phyloP scores from a whole-genome alignment of 1,140 invertebrate species.

The Nixonia krombeini region DNA sequence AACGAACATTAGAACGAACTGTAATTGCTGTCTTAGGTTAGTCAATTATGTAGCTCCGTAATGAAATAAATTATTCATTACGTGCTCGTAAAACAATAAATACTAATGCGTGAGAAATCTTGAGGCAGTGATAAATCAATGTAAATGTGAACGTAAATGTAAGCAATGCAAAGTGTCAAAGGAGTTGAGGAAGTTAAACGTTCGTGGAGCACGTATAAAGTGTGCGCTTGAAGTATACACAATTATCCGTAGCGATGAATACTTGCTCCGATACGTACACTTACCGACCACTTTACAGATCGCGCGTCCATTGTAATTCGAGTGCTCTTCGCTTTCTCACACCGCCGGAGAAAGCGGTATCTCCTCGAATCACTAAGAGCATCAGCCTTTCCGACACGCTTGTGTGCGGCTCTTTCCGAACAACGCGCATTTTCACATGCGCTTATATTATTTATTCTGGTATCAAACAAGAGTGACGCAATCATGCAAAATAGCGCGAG shows the following conservation, averaged over 20 bases:
- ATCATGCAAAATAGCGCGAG: constrained; percentile 20
- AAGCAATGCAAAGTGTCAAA: too few relatives aligned
- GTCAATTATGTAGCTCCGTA: too few relatives aligned
- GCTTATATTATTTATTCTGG: constrained; percentile 25
- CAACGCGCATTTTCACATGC: constrained; percentile 14
- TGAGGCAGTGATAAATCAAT: too few relatives aligned
- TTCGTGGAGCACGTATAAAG: constrained; percentile 10
- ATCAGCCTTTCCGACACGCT: constrained; percentile 37
- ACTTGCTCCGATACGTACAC: constrained; percentile 17
- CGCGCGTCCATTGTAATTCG: constrained; percentile 47
- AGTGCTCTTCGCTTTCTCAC: constrained; percentile 53
- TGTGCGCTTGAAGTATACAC: constrained; percentile 24
- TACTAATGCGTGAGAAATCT: too few relatives aligned
- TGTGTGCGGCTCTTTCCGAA: constrained; percentile 12
- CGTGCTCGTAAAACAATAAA: too few relatives aligned
- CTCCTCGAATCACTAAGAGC: constrained; percentile 42
- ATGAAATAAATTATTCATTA: too few relatives aligned
- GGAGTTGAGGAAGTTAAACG: not conserved
- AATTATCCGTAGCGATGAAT: constrained; percentile 18
- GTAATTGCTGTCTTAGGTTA: too few relatives aligned
- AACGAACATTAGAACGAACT: too few relatives aligned
- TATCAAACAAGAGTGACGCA: constrained; percentile 23
- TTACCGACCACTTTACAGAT: constrained; percentile 37
- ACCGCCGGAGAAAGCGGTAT: constrained; percentile 47
- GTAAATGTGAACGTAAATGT: too few relatives aligned